Base-by-base conservation (phyloP, 2,888 invertebrate genomes). In the Volucella inanis region DNA sequence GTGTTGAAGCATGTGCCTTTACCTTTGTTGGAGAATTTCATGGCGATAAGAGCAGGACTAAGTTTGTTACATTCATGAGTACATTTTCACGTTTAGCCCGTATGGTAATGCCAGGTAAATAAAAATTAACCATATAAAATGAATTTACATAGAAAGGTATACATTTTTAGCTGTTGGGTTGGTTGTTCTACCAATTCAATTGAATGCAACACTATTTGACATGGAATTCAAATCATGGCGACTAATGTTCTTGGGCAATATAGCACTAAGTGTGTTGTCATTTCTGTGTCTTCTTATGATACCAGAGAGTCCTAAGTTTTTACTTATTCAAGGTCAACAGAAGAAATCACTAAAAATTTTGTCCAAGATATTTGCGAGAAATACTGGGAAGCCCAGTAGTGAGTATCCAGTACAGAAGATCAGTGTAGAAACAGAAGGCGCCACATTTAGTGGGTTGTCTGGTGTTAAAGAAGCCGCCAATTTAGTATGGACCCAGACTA, bases 151-250 rank as follows among this genome's bases (percentile, higher is more conserved):
- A 31, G 0, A 31, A 31, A 15, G n/a, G 31, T 43, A 15, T 15
- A 80, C 89, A 49, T 3, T 55, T 91, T 41, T 91, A 94, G 95
- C 94, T 78, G 89, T 95, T 65, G 94, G 95, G 10, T 95, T 95
- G 95, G 89, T 94, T 1, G 93, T 96, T 31, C 93, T 96, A 0
- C 95, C 95, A 0, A 88, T 92, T 3, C 91, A 93, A 4, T 93
- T 93, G 88, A 89, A 92, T 0, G 87, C 93, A 12, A 92, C 93
- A 0, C 91, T 93, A 87, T 89, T 94, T 54, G 92, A 90, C 78
- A 93, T 95, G 65, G 89, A 91, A 0, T 94, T 94, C 90, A 93
- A 94, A 49, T 93, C 94, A 0, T 95, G 94, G 94, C 94, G 94
- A 88, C 87, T 94, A 38, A 94, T 94, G 88, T 92, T 94, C 10